phyloP scores from a whole-genome alignment of 1,140 invertebrate species.

The Laupala kohalensis region DNA sequence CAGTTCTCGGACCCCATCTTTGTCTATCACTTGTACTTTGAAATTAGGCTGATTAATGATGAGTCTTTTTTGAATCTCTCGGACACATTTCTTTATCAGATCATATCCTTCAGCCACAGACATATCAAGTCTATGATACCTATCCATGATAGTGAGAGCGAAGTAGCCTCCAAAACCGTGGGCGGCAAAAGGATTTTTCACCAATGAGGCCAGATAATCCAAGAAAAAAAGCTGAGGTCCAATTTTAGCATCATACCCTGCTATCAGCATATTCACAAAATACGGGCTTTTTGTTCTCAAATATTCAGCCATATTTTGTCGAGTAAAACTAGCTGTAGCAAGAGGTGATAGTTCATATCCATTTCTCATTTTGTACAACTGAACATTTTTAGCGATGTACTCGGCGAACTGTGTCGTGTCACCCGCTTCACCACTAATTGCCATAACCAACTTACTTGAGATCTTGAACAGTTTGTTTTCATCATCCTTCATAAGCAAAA shows the following conservation, averaged over 20 bases:
- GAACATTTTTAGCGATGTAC: constrained; percentile 96
- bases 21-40: constrained; percentile 73
- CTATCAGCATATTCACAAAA: constrained; percentile 76
- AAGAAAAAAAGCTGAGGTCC: constrained; percentile 76
- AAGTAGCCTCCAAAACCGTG: constrained; percentile 96
- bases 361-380: constrained; percentile 97
- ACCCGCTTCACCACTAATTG: constrained; percentile 85
- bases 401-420: constrained; percentile 96
- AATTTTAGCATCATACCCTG: constrained; percentile 64
- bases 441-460: constrained; percentile 83
- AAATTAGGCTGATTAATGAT: constrained; percentile 88
- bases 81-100: constrained; percentile 75
- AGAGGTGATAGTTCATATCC: constrained; percentile 90
- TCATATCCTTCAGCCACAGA: constrained; percentile 70
- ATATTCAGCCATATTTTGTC: constrained; percentile 86
- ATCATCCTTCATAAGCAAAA: constrained; percentile 91
- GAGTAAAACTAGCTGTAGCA: constrained; percentile 84
- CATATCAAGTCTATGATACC: constrained; percentile 73
- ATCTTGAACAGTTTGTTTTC: constrained; percentile 89
- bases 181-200: constrained; percentile 76
- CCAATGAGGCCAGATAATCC: constrained; percentile 84
- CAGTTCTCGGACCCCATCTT: constrained; percentile 67
- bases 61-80: constrained; percentile 81
- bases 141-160: constrained; percentile 84
- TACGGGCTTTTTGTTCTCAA: constrained; percentile 82